Percentiles rank a stretch among this genome's conserved stretches.
Evolutionary conservation across 2,113 vertebrate species (phyloP).

Genomic region (Gallinago jamesoni): DNA sequence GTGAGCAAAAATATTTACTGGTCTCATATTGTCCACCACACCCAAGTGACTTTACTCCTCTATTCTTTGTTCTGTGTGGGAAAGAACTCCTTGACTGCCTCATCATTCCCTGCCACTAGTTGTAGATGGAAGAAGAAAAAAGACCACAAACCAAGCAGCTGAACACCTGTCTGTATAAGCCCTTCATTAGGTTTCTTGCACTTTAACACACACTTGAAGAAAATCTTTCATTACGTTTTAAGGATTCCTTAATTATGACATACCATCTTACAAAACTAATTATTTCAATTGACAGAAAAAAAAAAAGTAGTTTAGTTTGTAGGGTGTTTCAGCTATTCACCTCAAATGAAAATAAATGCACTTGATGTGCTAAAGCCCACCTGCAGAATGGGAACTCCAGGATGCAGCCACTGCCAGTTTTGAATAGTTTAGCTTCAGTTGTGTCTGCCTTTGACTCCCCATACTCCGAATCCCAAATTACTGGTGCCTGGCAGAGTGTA

Average conservation of each 20-base stretch:
- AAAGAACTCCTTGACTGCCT: neutral
- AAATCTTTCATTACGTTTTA: neutral
- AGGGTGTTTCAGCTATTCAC: neutral
- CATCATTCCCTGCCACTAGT: neutral
- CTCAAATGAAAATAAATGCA: neutral
- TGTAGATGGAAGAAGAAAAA: neutral
- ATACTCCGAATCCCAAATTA: accelerated
- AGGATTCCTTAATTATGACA: neutral
- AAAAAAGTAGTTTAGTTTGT: neutral
- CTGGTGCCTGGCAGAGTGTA: neutral
- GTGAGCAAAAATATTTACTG: neutral
- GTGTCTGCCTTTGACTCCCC: neutral
- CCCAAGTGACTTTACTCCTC: neutral
- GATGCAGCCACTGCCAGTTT: neutral
- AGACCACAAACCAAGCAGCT: neutral
- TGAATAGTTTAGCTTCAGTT: neutral
- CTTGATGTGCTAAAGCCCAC: neutral
- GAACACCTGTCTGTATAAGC: neutral
- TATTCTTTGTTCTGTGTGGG: neutral
- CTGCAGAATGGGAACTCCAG: neutral
- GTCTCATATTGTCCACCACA: neutral
- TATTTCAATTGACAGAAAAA: neutral
- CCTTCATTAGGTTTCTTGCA: neutral
- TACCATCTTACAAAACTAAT: neutral
- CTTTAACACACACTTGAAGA: neutral